Evolutionary conservation across 2,888 invertebrate species (phyloP), one percentile per base, ranked within the genome.

Genomic region (Girardia tigrina): DNA sequence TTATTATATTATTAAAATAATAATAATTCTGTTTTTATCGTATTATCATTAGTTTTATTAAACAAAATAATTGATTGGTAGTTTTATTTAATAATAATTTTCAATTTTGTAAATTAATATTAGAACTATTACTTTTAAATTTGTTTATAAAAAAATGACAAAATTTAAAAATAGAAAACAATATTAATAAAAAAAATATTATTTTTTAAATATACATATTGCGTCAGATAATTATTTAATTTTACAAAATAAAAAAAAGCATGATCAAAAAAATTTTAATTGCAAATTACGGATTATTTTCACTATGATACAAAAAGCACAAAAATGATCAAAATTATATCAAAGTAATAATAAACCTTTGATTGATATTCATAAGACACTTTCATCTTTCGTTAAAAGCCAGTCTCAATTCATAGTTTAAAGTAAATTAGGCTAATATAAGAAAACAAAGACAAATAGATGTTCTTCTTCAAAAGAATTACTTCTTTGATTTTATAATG

Each of bases 321-420:
- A 36, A 56, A 56, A 56, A 56, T 56, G 56, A 56, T 56, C 56
- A 56, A 56, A 56, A 56, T 56, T 56, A 56, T 56, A 56, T 56
- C 56, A 56, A 56, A 56, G 56, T 20, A 56, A 16, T 56, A 56
- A 56, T 56, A 56, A 56, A n/a, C 56, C 56, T 56, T 56, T 56
- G 56, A 56, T 56, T 56, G 56, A 56, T 56, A 56, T 56, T 56
- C 56, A 56, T 56, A 56, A 56, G 56, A 56, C 56, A 56, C 56
- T 56, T 56, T 56, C 56, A 56, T 56, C 56, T 56, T 56, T 56
- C 56, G 56, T 56, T 56, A 56, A 56, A 56, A 56, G 56, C 56
- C 56, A 56, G 56, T 56, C 56, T 56, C 56, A 56, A 56, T 56
- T 56, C 56, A 56, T 16, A 56, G 56, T 56, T 56, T 20, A 56